phyloP scores from a whole-genome alignment of 2,888 invertebrate genomes.

The Hypena proboscidalis region DNA sequence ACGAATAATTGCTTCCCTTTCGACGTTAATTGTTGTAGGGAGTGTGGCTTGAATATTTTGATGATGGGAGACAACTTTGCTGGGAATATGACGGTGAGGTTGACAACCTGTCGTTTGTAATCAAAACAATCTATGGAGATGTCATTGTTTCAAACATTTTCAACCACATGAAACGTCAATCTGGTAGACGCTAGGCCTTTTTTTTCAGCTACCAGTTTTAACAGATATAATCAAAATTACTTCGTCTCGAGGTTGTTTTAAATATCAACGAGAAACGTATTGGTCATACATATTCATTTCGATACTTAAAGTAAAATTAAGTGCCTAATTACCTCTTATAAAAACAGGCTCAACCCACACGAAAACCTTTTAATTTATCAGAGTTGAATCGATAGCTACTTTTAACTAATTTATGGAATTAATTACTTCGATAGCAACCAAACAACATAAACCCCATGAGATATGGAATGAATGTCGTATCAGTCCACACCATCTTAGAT shows the following conservation, averaged over 20 bases:
- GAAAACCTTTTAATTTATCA: too few species aligned
- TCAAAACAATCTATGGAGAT: background rate
- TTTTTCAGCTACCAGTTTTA: too few species aligned
- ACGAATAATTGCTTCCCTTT: slow-evolving; percentile 10
- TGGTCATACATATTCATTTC: too few species aligned
- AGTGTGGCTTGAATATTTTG: background rate
- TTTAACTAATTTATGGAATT: slow-evolving; percentile 5
- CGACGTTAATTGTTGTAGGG: slow-evolving; percentile 3
- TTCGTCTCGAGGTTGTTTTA: too few species aligned
- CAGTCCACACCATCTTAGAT: slow-evolving; percentile 8
- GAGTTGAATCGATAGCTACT: slow-evolving; percentile 5
- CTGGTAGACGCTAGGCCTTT: too few species aligned
- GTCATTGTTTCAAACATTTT: background rate
- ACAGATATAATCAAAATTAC: too few species aligned
- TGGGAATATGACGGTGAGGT: background rate
- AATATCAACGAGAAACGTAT: too few species aligned
- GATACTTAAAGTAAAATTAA: too few species aligned
- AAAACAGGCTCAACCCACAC: too few species aligned
- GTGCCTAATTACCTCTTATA: too few species aligned
- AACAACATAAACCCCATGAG: slow-evolving; percentile 3
- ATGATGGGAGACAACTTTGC: background rate
- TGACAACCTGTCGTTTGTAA: background rate
- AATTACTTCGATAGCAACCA: slow-evolving; percentile 8
- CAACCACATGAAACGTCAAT: too few species aligned
- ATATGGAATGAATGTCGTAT: slow-evolving; percentile 8